Conservation (phyloP, 2,888 invertebrate species). For the Eupithecia abbreviata region DNA sequence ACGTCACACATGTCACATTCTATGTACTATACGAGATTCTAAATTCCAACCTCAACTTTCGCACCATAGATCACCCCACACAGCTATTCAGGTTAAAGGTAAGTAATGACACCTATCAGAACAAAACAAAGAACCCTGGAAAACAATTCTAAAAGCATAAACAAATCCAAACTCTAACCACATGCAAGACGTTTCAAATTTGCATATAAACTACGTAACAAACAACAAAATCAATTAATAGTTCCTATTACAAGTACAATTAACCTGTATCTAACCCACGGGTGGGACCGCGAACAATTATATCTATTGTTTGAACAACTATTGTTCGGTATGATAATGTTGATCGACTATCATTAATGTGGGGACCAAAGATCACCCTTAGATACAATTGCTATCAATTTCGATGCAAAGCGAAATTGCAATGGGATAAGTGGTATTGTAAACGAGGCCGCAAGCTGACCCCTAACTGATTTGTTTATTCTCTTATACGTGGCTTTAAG, state of each 20-base stretch:
- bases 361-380: conserved; percentile 38
- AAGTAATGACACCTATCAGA: neutral
- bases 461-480: neutral
- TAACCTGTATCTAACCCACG: conserved; percentile 46
- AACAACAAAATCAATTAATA: conserved; percentile 75
- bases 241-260: conserved; percentile 59
- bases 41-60: neutral
- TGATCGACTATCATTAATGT: conserved; percentile 50
- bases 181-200: conserved; percentile 33
- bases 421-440: neutral
- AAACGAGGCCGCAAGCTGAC: neutral
- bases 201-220: conserved; percentile 46
- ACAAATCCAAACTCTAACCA: conserved; percentile 22
- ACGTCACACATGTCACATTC: neutral
- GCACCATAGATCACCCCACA: neutral
- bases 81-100: neutral
- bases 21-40: neutral
- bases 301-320: conserved; percentile 61
- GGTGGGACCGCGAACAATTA: conserved; percentile 54
- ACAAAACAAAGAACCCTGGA: neutral
- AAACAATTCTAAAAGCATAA: conserved; percentile 12
- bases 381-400: conserved; percentile 40
- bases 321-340: conserved; percentile 56
- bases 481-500: neutral
- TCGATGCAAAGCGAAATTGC: conserved; percentile 18